Base-by-base conservation (phyloP, 2,113 vertebrate genomes). In the Phoenicopterus ruber region DNA sequence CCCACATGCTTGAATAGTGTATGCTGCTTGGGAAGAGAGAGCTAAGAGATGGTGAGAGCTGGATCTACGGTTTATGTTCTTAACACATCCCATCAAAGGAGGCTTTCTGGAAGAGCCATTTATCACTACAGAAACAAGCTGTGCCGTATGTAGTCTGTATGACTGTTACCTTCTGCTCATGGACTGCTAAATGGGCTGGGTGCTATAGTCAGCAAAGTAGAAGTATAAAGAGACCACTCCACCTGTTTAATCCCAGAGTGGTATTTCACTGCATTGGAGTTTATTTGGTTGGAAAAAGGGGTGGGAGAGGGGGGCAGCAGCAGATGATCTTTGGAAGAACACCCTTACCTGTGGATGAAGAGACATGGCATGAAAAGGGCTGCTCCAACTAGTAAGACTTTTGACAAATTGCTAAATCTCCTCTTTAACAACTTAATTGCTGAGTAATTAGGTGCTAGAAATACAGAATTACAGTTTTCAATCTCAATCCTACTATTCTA, bases 91-190 rank as follows among this genome's bases (percentile, higher is more conserved):
- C 11, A 0, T 28, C 17, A 8, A 25, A 28, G 7, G 5, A 13
- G 8, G 17, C 13, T n/a, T 65, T 52, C 36, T 29, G 6, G 9
- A 61, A 46, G 44, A 62, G 46, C 44, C 3, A 0, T 10, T 29
- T 20, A 3, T 9, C 4, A 2, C 13, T 29, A 7, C 10, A 58
- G 52, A 14, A 58, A 34, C 14, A 7, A 52, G 13, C 10, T 26
- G 3, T 11, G 3, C 19, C n/a, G 3, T 5, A 2, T 2, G 1
- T 4, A 13, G 8, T 11, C 32, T 44, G 17, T 31, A 31, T 24
- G 22, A 18, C 11, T 25, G 29, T 29, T 52, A 14, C 4, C 21
- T 25, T 7, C 3, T 13, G 62, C 25, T 55, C 3, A 1, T 0
- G 16, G 26, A 2, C 40, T n/a, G 10, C 38, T 17, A 5, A 10